Evolutionary conservation across 1,140 invertebrate genomes (phyloP), one percentile per base, ranked within the genome.

Genomic region (Pectinophora gossypiella): DNA sequence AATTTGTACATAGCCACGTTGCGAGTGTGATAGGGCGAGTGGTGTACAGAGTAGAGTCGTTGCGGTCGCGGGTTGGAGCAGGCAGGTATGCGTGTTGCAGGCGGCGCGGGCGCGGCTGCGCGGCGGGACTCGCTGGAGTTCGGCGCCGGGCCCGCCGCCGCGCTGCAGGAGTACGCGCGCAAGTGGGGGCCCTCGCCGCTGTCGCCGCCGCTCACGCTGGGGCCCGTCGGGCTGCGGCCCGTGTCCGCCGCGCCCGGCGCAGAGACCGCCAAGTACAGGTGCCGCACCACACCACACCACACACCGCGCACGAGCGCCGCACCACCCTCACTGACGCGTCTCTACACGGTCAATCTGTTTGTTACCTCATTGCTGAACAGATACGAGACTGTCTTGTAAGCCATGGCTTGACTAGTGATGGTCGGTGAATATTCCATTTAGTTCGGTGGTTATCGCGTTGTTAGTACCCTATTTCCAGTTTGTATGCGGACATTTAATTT

Each of bases 231-330:
- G 45, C 73, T 88, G 56, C 90, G 84, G 78, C 91, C 89, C 87
- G 91, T 94, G 27, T 95, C 94, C 9, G 95, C 95, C 38, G 97
- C 97, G 42, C 96, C 97, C 1, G 96, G 96, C 47, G 96, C 96
- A 1, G 97, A 97, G 89, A 93, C 93, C 62, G 86, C 86, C 27
- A 97, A 97, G 85, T 97, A 94, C 83, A 88, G 86, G 86, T 88
- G 56, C 72, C 32, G 7, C 27, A 43, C 19, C 12, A 21, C 23
- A 27, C 35, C 48, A 49, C 21, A 48, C 48, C n/a, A 18, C 23
- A 3, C 22, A 48, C 27, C 45, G 7, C 36, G 36, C 36, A 40
- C 46, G 44, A n/a, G 27, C 19, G 27, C 19, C 23, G 36, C 54
- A 55, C 20, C 16, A 15, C 18, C 49, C n/a, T n/a, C n/a, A n/a